Conservation (phyloP, 2,113 vertebrate genomes). For the Rhegmatorhina hoffmannsi region DNA sequence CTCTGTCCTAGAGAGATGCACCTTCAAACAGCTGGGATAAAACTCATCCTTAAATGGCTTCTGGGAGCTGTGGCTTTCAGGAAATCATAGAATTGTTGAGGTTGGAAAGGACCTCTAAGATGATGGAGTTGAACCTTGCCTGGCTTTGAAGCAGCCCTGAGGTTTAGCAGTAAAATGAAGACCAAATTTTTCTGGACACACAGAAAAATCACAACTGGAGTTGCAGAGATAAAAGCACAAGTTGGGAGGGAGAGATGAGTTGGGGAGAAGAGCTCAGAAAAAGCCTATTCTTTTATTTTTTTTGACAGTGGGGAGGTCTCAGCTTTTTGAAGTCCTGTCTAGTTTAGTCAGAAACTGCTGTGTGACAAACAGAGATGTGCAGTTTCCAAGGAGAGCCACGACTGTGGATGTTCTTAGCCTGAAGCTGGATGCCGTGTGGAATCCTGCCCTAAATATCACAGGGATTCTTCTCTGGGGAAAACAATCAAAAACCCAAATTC, state of each 20-base stretch:
- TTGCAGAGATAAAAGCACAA: background rate
- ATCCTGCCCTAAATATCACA: background rate
- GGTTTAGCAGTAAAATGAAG: background rate
- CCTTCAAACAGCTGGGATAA: background rate
- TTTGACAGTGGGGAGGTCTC: background rate
- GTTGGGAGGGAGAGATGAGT: background rate
- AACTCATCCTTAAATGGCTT: background rate
- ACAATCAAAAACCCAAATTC: background rate
- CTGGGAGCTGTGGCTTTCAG: background rate
- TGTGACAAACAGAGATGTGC: background rate
- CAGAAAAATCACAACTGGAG: background rate
- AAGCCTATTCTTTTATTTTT: rapidly evolving
- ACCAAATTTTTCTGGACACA: too few species aligned
- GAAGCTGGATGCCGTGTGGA: background rate
- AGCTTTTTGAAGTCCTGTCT: background rate
- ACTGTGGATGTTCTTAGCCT: background rate
- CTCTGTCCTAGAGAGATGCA: background rate
- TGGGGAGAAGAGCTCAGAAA: background rate
- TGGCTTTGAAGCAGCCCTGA: background rate
- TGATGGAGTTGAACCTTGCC: background rate
- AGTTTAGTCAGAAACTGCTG: background rate
- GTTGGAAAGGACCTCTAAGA: background rate
- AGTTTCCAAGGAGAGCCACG: background rate
- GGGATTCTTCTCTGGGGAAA: background rate
- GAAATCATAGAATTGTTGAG: background rate